Base-by-base conservation (phyloP, 2,797 vertebrate species). In the Brotula barbata region DNA sequence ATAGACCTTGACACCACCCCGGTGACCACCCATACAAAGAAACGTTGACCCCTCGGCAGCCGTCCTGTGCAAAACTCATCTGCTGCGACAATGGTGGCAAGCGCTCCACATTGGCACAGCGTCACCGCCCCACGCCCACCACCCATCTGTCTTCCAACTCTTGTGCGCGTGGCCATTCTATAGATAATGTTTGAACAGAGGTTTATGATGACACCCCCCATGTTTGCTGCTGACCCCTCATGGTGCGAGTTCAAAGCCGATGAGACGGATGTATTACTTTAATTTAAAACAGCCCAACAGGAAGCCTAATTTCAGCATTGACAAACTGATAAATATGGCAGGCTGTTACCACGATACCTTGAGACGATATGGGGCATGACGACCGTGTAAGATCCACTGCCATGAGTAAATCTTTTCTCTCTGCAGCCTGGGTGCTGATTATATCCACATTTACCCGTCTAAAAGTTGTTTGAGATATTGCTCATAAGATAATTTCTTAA, bases 61-160 rank as follows among this genome's bases (percentile, higher is more conserved):
- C 58, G 23, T 45, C 46, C 68, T 21, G 64, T 71, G 62, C 72
- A 68, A 73, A 62, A 22, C 51, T 86, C 84, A 85, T 88, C 79
- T 88, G 84, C 70, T 44, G 59, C 57, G 49, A 69, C 72, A 79
- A 74, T 78, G 65, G 72, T 61, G 59, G 60, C 60, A 68, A 62
- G 55, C 71, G 55, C 47, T 77, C 63, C 8, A 7, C 37, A 39
- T 58, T 78, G 78, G 64, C 73, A 74, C 61, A 65, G 41, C 36
- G 69, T 51, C 52, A 71, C 59, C 43, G 28, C 43, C 64, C 11
- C 57, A 88, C 82, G 64, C 87, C 86, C 80, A 88, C 80, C 28
- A 55, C 71, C 81, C 90, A 91, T 92, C 91, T 92, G 89, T 89
- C 88, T 80, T 77, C 47, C n/a, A 39, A 56, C 74, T 55, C 58